A percentile compares a stretch with the other conserved stretches of the same genome.
phyloP scores from a whole-genome alignment of 2,888 invertebrate genomes.

The Amiota mariae region DNA sequence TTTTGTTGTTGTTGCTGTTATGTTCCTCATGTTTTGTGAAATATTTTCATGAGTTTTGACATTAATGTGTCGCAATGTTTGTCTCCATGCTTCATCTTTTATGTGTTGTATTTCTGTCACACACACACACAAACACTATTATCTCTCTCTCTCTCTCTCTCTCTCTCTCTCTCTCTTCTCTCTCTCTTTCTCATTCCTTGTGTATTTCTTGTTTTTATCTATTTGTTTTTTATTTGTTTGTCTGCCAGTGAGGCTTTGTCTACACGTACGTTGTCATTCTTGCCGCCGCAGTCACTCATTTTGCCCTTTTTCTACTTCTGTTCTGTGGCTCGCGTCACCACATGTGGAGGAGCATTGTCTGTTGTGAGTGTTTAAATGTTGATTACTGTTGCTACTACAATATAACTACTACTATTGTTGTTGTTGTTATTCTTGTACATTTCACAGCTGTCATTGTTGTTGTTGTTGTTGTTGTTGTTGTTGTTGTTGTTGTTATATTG shows the following conservation, averaged over 20 bases:
- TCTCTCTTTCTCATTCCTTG: slow-evolving; percentile 35
- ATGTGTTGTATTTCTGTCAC: not conserved
- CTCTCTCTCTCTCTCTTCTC: slow-evolving; percentile 32
- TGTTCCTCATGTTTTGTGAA: slow-evolving; percentile 46
- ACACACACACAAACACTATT: not conserved
- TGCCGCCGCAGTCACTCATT: slow-evolving; percentile 8
- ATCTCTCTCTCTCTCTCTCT: slow-evolving; percentile 37
- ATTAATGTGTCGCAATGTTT: slow-evolving; percentile 68
- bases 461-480: too few species aligned
- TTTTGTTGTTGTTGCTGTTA: slow-evolving; percentile 48
- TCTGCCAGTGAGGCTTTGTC: not conserved
- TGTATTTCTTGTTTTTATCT: not conserved
- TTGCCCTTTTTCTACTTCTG: too few species aligned
- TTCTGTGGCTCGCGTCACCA: too few species aligned
- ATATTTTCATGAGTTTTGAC: slow-evolving; percentile 67
- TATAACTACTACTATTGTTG: slow-evolving; percentile 9
- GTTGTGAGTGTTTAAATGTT: slow-evolving; percentile 66
- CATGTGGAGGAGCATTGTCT: not conserved
- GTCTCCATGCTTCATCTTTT: slow-evolving; percentile 50
- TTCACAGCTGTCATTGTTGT: slow-evolving; percentile 25
- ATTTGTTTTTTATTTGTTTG: not conserved
- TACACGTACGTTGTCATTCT: not conserved
- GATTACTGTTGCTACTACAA: slow-evolving; percentile 58
- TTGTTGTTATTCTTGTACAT: slow-evolving; percentile 34
- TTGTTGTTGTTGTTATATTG: slow-evolving; percentile 32